Base-by-base conservation (phyloP, 1,140 invertebrate species). In the Pissodes strobi region DNA sequence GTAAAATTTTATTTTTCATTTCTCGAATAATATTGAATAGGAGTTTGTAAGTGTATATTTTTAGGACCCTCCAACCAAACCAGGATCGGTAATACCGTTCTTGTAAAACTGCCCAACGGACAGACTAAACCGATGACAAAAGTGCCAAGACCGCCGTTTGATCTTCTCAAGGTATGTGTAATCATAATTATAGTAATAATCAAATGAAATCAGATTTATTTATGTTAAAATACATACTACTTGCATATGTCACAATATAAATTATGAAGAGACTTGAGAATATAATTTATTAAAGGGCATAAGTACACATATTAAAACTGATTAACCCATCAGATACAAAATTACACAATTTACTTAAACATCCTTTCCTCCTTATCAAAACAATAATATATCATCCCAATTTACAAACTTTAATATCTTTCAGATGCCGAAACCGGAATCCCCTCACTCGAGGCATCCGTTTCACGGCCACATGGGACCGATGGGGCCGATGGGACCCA, bases 41-140 rank as follows among this genome's bases (percentile, higher is more conserved):
- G n/a, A n/a, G n/a, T n/a, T n/a, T n/a, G n/a, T n/a, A n/a, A n/a
- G n/a, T n/a, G n/a, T n/a, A n/a, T n/a, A n/a, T n/a, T n/a, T 61
- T 10, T 49, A 72, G 65, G 67, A 38, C 56, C 73, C 30, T 73
- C 74, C 41, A 57, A 60, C 41, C 59, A 69, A 66, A 74, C 74
- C 23, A 70, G 69, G 68, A 78, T 74, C 68, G 79, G 76, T 19
- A 81, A 75, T 69, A 86, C 85, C 71, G 85, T 88, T 57, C 78
- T 87, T 69, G 83, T 87, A 25, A 86, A 86, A 74, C 69, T 87
- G 60, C 84, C 85, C 59, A 83, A 85, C 63, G 84, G 84, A 19
- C 83, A 85, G 72, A 73, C 79, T 1, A 84, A 83, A 74, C 72
- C 76, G 2, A 76, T 76, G 74, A 75, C 77, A 2, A 73, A 72